A percentile compares a stretch with the other conserved stretches of the same genome.
Evolutionary conservation across 2,113 vertebrate species (phyloP).

Genomic region (Vimba vimba): DNA sequence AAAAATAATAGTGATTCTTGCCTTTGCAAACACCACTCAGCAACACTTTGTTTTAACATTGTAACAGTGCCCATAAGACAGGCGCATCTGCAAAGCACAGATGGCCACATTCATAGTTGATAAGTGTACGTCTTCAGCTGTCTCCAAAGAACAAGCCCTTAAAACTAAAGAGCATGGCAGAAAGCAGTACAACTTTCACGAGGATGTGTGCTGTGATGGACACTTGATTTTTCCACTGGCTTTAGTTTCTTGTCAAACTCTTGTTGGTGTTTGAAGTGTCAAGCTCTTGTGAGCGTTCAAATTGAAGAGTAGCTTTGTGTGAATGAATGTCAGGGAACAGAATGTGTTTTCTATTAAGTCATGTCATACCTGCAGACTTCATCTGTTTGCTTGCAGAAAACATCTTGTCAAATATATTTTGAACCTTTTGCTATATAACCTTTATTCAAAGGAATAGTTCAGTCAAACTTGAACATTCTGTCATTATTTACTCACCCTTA

Average conservation of each 20-base stretch:
- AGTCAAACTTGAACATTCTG: not conserved
- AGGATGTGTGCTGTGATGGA: not conserved
- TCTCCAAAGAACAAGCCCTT: not conserved
- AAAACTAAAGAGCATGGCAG: not conserved
- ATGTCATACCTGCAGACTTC: not conserved
- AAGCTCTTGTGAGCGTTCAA: not conserved
- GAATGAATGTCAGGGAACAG: not conserved
- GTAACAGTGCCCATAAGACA: not conserved
- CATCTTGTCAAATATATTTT: not conserved
- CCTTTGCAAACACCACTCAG: not conserved
- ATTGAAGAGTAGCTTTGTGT: slow-evolving; percentile 20
- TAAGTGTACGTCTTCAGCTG: slow-evolving; percentile 11
- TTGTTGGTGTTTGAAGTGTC: not conserved
- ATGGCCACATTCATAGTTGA: slow-evolving; percentile 33
- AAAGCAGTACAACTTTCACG: not conserved
- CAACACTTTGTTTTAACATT: not conserved
- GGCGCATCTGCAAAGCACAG: slow-evolving; percentile 26
- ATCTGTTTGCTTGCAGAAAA: not conserved
- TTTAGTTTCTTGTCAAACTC: slow-evolving; percentile 16
- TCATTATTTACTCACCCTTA: not conserved
- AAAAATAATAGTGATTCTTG: not conserved
- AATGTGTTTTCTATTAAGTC: not conserved
- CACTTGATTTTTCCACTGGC: not conserved
- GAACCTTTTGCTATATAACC: not conserved
- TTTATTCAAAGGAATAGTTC: not conserved